Evolutionary conservation across 2,113 vertebrate species (phyloP).

Genomic region (Tragulus kanchil): DNA sequence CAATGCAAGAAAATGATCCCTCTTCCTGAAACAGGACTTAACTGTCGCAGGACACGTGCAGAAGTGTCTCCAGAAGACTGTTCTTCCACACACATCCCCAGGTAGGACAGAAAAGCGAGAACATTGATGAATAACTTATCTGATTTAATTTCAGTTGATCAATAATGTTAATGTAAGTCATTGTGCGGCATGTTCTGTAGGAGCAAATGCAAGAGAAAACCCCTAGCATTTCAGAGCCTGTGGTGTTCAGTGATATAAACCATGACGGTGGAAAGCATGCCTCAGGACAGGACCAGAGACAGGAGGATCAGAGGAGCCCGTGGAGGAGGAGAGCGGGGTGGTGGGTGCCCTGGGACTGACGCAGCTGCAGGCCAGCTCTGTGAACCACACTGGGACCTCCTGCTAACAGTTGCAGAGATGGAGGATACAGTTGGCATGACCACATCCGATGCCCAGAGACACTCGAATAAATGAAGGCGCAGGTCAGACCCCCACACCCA

Average conservation of each 20-base stretch:
- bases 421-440: background rate
- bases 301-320: rapidly evolving
- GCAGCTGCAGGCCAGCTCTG: too few relatives aligned
- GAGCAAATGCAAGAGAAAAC: background rate
- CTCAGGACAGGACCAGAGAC: too few relatives aligned
- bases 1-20: background rate
- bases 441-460: background rate
- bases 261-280: background rate
- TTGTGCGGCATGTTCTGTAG: background rate
- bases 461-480: background rate
- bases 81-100: background rate
- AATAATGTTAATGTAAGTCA: background rate
- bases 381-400: background rate
- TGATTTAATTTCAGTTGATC: background rate
- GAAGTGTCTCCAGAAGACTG: background rate
- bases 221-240: background rate
- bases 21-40: background rate
- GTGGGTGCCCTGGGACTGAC: background rate
- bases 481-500: background rate
- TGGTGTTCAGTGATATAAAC: background rate
- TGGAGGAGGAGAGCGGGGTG: rapidly evolving
- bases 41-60: background rate
- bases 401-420: background rate
- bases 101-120: background rate
- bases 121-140: background rate